A percentile compares a stretch with the other conserved stretches of the same genome.
phyloP scores from a whole-genome alignment of 2,797 vertebrate genomes.

The Manis pentadactyla region DNA sequence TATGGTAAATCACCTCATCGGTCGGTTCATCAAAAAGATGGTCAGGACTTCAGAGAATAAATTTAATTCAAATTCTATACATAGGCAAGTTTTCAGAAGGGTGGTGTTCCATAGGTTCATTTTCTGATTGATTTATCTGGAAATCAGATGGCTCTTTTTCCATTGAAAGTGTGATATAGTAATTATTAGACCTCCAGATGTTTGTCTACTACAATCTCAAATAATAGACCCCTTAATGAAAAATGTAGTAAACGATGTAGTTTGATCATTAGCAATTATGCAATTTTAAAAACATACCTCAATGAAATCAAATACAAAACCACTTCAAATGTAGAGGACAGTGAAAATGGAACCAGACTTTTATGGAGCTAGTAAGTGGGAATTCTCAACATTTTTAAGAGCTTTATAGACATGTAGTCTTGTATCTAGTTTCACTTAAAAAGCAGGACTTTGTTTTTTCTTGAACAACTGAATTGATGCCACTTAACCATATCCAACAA shows the following conservation, averaged over 20 bases:
- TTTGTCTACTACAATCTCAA: background rate
- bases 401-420: background rate
- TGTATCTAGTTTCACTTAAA: background rate
- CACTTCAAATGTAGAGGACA: background rate
- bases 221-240: background rate
- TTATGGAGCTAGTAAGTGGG: fast-evolving
- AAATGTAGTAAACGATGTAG: background rate
- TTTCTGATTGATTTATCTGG: background rate
- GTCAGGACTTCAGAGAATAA: background rate
- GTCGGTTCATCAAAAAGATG: background rate
- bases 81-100: background rate
- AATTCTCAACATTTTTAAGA: background rate
- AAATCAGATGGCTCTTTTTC: background rate
- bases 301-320: background rate
- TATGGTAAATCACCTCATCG: background rate
- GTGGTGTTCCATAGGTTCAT: background rate
- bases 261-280: background rate
- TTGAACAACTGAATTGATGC: background rate
- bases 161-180: background rate
- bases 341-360: background rate
- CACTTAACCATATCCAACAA: fast-evolving
- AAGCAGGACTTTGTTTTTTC: background rate
- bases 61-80: background rate
- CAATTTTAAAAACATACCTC: background rate
- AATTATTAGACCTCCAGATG: background rate